Evolutionary conservation across 1,140 invertebrate species (phyloP), one percentile per base, ranked within the genome.

Genomic region (Berghia stephanieae): DNA sequence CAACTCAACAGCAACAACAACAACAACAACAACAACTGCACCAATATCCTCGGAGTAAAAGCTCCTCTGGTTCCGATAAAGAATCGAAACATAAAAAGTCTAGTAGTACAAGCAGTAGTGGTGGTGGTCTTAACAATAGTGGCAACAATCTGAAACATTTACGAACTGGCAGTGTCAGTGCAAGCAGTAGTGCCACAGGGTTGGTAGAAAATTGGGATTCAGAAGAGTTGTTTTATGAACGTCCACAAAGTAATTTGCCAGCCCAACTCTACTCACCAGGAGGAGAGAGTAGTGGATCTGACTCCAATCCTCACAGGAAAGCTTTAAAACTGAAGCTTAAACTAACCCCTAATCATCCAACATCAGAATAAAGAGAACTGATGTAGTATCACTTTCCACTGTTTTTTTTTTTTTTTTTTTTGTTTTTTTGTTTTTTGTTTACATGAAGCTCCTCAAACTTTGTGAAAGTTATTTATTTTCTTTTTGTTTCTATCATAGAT

Each of bases 281-380:
- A 18, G 83, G 79, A 31, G 84, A 84, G 66, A 80, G 81, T 60
- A 86, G 83, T 79, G 81, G 82, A 34, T 82, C 83, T 60, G 82
- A 82, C 49, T 68, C 81, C 44, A 78, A 77, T 34, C 43, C 68
- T 10, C 60, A 77, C 36, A 68, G 77, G 57, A 82, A 84, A 71
- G 77, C 74, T 52, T 77, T 80, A 60, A 84, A 74, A 57, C 67
- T 83, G 36, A 81, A 78, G 66, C 43, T 81, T 2, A 81, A 79
- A 60, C 75, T 81, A 18, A 72, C 78, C 27, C 77, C 81, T 18
- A 80, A 77, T 76, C 77, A 82, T 8, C 79, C 77, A 24, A 70
- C 77, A 0, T 80, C 79, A 24, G 79, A 80, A 40, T 80, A 74
- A 46, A 34, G 27, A 60, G 63, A n/a, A n/a, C n/a, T n/a, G n/a